These are phyloP conservation scores for Neopelma chrysocephalum DNA, from an alignment of 2,797 vertebrate species.

Conservation along the genomic window DNA sequence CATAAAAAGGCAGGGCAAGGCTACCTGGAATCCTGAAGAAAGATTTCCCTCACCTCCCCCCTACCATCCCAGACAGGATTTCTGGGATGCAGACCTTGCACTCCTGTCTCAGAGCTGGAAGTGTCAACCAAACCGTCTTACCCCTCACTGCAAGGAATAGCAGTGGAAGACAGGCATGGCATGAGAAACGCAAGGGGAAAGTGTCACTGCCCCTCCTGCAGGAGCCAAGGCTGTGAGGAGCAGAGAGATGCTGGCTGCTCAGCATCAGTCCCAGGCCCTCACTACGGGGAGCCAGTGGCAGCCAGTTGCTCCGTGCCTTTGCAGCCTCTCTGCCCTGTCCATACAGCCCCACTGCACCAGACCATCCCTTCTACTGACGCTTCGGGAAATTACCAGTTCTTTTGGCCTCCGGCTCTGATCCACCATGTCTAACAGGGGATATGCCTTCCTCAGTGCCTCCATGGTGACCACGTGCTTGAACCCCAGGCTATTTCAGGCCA, in stretches of 20 bases:
- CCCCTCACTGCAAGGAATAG: background rate
- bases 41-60: background rate
- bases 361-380: background rate
- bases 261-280: background rate
- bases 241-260: background rate
- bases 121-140: background rate
- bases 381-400: conserved; percentile 72
- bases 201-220: background rate
- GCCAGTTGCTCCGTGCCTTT: background rate
- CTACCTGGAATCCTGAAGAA: background rate
- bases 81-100: background rate
- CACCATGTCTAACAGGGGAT: conserved; percentile 92
- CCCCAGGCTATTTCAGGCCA: conserved; percentile 81
- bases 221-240: background rate
- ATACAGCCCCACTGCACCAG: background rate
- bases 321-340: background rate
- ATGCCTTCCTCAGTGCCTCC: conserved; percentile 86
- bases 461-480: conserved; percentile 89
- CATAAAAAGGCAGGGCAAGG: background rate
- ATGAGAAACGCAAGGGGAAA: background rate
- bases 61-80: background rate
- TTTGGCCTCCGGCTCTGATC: conserved; percentile 91
- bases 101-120: background rate
- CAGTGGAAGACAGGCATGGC: background rate
- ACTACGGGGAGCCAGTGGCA: background rate